A percentile compares a stretch with the other conserved stretches of the same genome.
phyloP scores from a whole-genome alignment of 2,888 invertebrate genomes.

The Polylopha cassiicola region DNA sequence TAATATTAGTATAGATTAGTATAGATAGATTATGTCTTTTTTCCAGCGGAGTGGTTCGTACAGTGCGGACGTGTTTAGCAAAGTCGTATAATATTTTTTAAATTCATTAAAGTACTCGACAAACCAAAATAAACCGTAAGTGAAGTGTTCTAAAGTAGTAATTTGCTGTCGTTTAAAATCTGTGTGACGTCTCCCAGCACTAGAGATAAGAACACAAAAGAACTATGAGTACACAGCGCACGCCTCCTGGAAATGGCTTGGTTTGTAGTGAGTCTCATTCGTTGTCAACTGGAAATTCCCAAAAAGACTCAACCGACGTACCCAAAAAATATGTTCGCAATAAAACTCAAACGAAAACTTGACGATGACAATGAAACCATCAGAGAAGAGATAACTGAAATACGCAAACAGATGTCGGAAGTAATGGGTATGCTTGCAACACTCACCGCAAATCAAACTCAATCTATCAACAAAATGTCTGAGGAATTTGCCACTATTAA shows the following conservation, averaged over 20 bases:
- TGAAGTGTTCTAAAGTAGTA: too few relatives aligned
- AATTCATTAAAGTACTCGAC: too few relatives aligned
- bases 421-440: background rate
- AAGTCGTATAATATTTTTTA: too few relatives aligned
- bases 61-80: too few relatives aligned
- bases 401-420: background rate
- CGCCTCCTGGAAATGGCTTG: slow-evolving; percentile 7
- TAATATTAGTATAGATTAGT: too few relatives aligned
- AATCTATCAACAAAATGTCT: background rate
- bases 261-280: background rate
- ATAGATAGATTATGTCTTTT: too few relatives aligned
- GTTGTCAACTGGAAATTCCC: background rate
- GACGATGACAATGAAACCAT: background rate
- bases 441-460: background rate
- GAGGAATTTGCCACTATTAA: background rate
- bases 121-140: too few relatives aligned
- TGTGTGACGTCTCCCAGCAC: too few relatives aligned
- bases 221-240: slow-evolving; percentile 2
- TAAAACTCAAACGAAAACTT: slow-evolving; percentile 1
- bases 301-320: background rate
- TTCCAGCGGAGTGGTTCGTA: too few relatives aligned
- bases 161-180: too few relatives aligned
- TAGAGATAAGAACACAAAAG: too few relatives aligned
- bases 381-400: background rate
- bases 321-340: background rate